Base-by-base conservation (phyloP, 2,113 vertebrate species). In the Vireo altiloquus region DNA sequence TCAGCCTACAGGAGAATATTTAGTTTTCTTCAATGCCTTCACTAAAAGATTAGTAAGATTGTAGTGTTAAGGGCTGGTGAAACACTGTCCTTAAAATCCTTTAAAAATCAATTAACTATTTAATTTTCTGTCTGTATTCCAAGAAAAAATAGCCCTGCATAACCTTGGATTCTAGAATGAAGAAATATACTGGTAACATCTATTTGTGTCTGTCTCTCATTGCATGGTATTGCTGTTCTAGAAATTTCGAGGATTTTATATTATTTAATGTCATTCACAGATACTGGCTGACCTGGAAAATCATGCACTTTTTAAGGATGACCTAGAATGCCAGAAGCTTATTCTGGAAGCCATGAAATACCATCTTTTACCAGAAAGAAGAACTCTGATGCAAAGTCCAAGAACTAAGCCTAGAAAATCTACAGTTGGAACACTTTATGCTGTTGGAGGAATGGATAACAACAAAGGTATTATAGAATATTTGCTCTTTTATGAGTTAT, bases 271-370 rank as follows among this genome's bases (percentile, higher is more conserved):
- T 97, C 78, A 84, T 98, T 97, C 75, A 97, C 97, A 98, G 98
- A 98, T 98, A 96, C 46, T 98, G 96, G 98, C 98, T 96, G 98
- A 98, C 77, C 96, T 98, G 90, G 98, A 98, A 97, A 98, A 98
- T n/a, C 98, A 98, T 90, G 94, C 79, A 35, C 97, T 98, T 94
- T 98, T 98, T 97, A 98, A 98, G 92, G 98, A 98, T 97, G 98
- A 98, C 60, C 82, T 98, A 82, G 98, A 98, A 96, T 98, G 98
- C 79, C 98, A 98, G 96, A 98, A 98, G 74, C 97, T 98, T 93
- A 98, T 98, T 96, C 92, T 98, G 78, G 98, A 98, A 98, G 98
- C 98, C 93, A 98, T 98, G 98, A 98, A 98, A 87, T 98, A 98
- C 12, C 98, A 98, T 92, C 97, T 98, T 68, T 96, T 98, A 82